Evolutionary conservation across 1,140 invertebrate species (phyloP).

Genomic region (Aphidius gifuensis): DNA sequence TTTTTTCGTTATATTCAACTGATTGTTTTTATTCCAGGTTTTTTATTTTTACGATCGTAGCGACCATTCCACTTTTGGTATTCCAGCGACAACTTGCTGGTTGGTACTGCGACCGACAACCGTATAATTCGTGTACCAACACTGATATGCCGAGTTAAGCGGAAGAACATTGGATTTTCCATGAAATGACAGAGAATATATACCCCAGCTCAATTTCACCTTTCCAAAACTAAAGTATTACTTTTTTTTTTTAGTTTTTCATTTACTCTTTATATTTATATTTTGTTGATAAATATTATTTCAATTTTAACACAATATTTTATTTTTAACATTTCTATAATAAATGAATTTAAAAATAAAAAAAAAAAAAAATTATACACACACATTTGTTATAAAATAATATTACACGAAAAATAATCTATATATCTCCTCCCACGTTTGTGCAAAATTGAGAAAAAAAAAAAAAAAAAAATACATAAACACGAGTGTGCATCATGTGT

Average conservation of each 20-base stretch:
- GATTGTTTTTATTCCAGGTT: not conserved
- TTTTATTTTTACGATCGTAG: not conserved
- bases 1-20: not conserved
- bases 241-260: not conserved
- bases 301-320: no score
- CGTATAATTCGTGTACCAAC: slow-evolving; percentile 49
- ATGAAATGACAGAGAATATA: slow-evolving; percentile 8
- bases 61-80: not conserved
- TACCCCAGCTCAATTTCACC: slow-evolving; percentile 12
- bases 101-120: slow-evolving; percentile 45
- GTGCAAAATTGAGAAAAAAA: no score
- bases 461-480: no score
- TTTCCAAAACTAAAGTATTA: not conserved
- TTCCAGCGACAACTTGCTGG: slow-evolving; percentile 7
- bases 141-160: slow-evolving; percentile 37
- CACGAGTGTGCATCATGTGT: no score
- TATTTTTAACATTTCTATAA: no score
- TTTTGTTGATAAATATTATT: no score
- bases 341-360: no score
- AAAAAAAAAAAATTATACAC: no score
- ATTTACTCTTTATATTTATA: not conserved
- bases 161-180: slow-evolving; percentile 39
- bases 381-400: no score
- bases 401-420: not conserved
- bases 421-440: not conserved